phyloP scores from a whole-genome alignment of 1,140 invertebrate genomes.

The Gonatopus flavifemur region DNA sequence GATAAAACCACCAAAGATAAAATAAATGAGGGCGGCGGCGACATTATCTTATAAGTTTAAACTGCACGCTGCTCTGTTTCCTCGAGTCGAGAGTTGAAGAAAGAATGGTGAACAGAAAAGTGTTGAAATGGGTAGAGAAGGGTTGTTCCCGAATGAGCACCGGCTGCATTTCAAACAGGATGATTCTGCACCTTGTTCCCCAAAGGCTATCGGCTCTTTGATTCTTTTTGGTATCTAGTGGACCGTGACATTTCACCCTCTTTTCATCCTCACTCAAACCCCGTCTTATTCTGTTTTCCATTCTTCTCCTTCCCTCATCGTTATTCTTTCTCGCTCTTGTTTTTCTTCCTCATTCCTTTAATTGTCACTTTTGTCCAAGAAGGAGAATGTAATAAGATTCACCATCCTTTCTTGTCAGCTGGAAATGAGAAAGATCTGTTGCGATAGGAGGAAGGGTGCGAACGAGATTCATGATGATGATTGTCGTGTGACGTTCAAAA shows the following conservation, averaged over 20 bases:
- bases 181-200: constrained; percentile 25
- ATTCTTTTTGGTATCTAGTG: constrained; percentile 35
- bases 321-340: neutral
- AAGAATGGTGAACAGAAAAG: neutral
- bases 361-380: too few relatives aligned
- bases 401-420: neutral
- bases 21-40: too few relatives aligned
- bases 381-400: too few relatives aligned
- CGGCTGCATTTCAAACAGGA: constrained; percentile 44
- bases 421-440: too few relatives aligned
- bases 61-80: constrained; percentile 13
- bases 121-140: constrained; percentile 2
- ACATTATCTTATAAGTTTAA: too few relatives aligned
- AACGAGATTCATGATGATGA: too few relatives aligned
- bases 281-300: neutral
- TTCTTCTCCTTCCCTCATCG: neutral
- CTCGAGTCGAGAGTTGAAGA: neutral
- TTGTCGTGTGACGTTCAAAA: too few relatives aligned
- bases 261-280: constrained; percentile 1
- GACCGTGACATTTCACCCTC: constrained; percentile 18
- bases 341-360: neutral
- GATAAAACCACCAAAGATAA: too few relatives aligned
- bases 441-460: too few relatives aligned
- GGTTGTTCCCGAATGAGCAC: constrained; percentile 32
- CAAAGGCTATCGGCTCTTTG: too few relatives aligned